Percentiles rank a stretch among this genome's conserved stretches.
phyloP scores from a whole-genome alignment of 2,888 invertebrate species.

The Ecliptopera silaceata region DNA sequence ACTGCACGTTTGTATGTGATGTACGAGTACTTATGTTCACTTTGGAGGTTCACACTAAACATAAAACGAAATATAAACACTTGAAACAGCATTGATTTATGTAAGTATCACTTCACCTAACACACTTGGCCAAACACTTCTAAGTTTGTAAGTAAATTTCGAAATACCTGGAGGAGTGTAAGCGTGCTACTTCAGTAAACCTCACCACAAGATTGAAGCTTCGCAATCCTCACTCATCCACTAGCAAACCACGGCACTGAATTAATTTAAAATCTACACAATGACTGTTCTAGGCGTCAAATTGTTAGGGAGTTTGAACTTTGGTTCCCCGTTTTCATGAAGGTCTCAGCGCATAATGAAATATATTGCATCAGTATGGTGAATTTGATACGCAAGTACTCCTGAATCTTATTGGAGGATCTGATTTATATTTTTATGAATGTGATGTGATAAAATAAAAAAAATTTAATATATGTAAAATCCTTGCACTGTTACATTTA shows the following conservation, averaged over 20 bases:
- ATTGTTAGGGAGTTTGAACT: constrained; percentile 23
- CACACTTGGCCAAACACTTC: not conserved
- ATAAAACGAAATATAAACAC: not conserved
- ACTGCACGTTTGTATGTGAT: too few species aligned
- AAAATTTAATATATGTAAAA: too few species aligned
- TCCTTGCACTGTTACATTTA: too few species aligned
- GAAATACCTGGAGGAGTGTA: constrained; percentile 38
- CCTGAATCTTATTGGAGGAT: too few species aligned
- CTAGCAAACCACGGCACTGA: constrained; percentile 21
- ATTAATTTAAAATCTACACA: constrained; percentile 34
- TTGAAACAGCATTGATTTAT: not conserved
- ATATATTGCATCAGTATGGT: not conserved
- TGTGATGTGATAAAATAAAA: too few species aligned
- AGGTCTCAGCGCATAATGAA: constrained; percentile 1
- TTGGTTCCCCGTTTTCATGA: constrained; percentile 8
- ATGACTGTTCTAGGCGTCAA: constrained; percentile 5
- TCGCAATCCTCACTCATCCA: constrained; percentile 13
- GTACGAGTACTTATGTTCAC: not conserved
- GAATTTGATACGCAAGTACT: too few species aligned
- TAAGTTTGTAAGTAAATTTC: constrained; percentile 7
- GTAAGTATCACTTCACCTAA: not conserved
- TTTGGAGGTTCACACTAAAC: not conserved
- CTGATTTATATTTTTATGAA: too few species aligned
- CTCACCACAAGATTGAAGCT: constrained; percentile 43
- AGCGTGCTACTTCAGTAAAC: constrained; percentile 42